These are phyloP conservation scores for Mobula birostris DNA, from an alignment of 2,113 vertebrate species.

Conservation along the genomic window DNA sequence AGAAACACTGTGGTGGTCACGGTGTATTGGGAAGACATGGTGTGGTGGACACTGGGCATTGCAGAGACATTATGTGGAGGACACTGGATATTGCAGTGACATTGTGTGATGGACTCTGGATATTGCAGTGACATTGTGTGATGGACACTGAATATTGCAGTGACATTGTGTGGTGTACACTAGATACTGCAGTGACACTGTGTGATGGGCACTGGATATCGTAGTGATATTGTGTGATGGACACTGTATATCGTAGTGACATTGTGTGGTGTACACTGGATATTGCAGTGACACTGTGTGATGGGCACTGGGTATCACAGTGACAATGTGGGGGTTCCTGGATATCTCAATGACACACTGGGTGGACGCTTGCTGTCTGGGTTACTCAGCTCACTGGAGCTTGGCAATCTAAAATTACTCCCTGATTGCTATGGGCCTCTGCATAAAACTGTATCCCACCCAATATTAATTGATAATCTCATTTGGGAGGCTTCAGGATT, in stretches of 20 bases:
- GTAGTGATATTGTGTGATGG: background rate
- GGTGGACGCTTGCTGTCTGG: too few relatives aligned
- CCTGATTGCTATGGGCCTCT: background rate
- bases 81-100: too few relatives aligned
- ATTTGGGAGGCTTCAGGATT: background rate
- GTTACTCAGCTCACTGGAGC: too few relatives aligned
- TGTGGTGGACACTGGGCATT: too few relatives aligned
- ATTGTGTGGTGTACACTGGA: background rate
- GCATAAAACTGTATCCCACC: background rate
- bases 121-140: too few relatives aligned
- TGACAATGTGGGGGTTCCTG: too few relatives aligned
- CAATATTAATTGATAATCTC: background rate
- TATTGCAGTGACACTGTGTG: background rate
- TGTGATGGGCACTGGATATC: background rate
- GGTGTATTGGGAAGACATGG: too few relatives aligned
- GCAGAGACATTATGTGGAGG: too few relatives aligned
- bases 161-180: background rate
- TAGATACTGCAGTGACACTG: background rate
- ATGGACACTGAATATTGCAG: too few relatives aligned
- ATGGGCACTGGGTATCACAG: background rate
- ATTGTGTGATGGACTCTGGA: too few relatives aligned
- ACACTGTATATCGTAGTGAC: background rate
- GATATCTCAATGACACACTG: too few relatives aligned
- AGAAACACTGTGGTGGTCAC: too few relatives aligned
- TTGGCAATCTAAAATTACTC: background rate